Evolutionary conservation across 2,888 invertebrate species (phyloP), one percentile per base, ranked within the genome.

Genomic region (Xanthia icteritia): DNA sequence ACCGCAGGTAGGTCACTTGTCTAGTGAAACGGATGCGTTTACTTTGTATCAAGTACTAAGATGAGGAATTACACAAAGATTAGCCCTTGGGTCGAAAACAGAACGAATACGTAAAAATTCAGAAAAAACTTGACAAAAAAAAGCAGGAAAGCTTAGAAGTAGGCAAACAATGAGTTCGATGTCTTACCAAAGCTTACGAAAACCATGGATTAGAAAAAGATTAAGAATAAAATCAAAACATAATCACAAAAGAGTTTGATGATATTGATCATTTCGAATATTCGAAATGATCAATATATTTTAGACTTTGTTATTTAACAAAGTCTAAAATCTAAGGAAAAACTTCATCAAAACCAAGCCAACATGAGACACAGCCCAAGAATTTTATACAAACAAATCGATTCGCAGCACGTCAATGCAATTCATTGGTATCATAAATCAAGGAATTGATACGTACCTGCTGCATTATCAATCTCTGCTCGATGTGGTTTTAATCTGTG

Each of bases 1-100:
- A 96, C 96, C 96, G 91, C 96, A 96, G 94, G 90, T 94, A 90
- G 94, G 94, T 94, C 94, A 94, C 84, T 86, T 89, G 86, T 86
- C 89, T 86, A 85, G 81, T 86, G 90, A 88, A 87, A 86, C 88
- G 83, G 87, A 89, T 83, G 85, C 78, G 58, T 82, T 72, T 83
- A 89, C 86, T 86, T 84, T 90, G 89, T 90, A 88, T 86, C 87
- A 80, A 64, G 71, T 70, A 79, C 77, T 73, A 5, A 70, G 58
- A 85, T 77, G 71, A 68, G 56, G 51, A 83, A 73, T 76, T 45
- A 39, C 23, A 56, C 15, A 70, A 15, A 20, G 58, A 31, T 63
- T 11, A 27, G 36, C 13, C n/a, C 42, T 61, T 45, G 42, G 48
- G 17, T 31, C 31, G 5, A 73, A 54, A 60, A 64, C 56, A 60